These are phyloP conservation scores for Penaeus japonicus DNA, from an alignment of 1,140 invertebrate species.

Conservation along the genomic window DNA sequence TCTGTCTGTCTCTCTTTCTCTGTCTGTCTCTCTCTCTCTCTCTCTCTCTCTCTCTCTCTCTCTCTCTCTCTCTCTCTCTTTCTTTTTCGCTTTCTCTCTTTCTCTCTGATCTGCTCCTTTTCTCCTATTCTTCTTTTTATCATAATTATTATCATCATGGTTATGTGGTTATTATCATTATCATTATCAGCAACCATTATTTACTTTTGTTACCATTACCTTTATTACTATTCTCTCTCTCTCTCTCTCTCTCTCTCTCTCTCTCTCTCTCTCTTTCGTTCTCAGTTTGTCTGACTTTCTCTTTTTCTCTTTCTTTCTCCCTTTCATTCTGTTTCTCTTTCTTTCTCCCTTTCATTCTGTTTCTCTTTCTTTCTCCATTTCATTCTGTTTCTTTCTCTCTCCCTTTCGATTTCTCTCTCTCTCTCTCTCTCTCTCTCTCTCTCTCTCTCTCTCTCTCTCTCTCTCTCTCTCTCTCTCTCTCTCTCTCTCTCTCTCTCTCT, in stretches of 20 bases:
- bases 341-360: background rate
- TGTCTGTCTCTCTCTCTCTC: too few species aligned
- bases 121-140: too few species aligned
- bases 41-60: too few species aligned
- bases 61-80: too few species aligned
- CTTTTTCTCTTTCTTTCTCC: background rate
- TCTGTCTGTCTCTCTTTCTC: too few species aligned
- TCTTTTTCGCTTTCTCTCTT: too few species aligned
- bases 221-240: background rate
- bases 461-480: constrained; percentile 11
- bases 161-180: too few species aligned
- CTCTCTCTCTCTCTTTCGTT: background rate
- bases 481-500: background rate
- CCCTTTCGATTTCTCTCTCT: background rate
- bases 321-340: background rate
- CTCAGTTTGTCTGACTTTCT: too few species aligned
- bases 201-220: background rate
- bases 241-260: background rate
- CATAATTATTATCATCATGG: too few species aligned
- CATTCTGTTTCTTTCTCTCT: background rate
- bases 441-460: background rate
- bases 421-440: too few species aligned
- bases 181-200: too few species aligned
- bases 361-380: background rate
- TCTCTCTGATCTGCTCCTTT: too few species aligned